phyloP scores from a whole-genome alignment of 2,797 vertebrate genomes.

The Cyprinella venusta region DNA sequence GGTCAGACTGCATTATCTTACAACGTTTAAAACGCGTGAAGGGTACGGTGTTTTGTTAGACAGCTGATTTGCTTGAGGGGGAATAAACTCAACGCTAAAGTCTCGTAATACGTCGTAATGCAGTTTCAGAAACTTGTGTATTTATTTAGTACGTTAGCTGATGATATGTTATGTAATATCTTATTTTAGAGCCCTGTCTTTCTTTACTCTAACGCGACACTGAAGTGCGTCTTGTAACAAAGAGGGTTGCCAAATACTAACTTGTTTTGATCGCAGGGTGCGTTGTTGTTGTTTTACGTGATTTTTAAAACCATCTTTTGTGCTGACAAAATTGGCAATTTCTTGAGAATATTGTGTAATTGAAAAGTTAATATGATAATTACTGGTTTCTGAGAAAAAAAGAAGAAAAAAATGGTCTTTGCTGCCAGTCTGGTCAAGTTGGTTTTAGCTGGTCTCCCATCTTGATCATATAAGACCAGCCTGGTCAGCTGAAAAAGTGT shows the following conservation, averaged over 20 bases:
- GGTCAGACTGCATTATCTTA: background rate
- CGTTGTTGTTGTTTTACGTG: background rate
- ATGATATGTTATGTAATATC: background rate
- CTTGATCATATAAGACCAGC: too few relatives aligned
- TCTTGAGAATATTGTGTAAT: background rate
- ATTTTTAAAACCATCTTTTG: background rate
- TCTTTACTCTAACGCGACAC: background rate
- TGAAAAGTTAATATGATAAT: background rate
- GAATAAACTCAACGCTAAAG: background rate
- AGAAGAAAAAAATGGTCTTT: too few relatives aligned
- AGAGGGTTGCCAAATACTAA: constrained; percentile 48
- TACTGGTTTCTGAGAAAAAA: too few relatives aligned
- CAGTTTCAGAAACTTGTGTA: background rate
- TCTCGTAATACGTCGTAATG: background rate
- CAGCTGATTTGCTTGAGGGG: constrained; percentile 24
- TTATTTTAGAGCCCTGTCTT: background rate
- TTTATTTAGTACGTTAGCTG: background rate
- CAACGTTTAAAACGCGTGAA: background rate
- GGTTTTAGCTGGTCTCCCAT: too few relatives aligned
- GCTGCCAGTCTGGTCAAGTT: too few relatives aligned
- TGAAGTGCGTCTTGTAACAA: constrained; percentile 1
- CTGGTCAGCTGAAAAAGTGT: too few relatives aligned
- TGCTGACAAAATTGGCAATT: background rate
- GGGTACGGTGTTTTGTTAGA: constrained; percentile 9
- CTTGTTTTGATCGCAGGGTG: constrained; percentile 17